Conservation (phyloP, 2,888 invertebrate genomes). For the Acanthosepion pharaonis region DNA sequence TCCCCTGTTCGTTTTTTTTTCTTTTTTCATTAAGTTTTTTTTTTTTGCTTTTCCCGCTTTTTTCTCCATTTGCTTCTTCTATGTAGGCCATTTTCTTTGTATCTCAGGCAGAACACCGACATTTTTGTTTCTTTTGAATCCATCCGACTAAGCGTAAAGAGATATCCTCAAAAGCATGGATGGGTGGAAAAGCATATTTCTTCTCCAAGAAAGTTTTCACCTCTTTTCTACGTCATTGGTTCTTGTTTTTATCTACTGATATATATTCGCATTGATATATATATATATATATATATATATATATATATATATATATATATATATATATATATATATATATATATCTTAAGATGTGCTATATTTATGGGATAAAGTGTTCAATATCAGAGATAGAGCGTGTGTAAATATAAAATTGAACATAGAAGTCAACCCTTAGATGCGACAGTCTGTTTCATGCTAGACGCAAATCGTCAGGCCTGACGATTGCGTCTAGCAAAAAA, state of each 20-base stretch:
- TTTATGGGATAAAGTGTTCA: not conserved
- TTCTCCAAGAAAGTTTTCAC: not conserved
- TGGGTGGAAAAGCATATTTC: not conserved
- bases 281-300: too few species aligned
- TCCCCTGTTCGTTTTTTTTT: not conserved
- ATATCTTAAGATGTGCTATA: too few species aligned
- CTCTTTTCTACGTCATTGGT: not conserved
- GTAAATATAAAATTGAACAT: too few species aligned
- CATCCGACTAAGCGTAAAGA: not conserved
- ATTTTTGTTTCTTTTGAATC: not conserved
- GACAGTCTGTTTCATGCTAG: too few species aligned
- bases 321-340: not conserved
- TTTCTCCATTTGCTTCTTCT: not conserved
- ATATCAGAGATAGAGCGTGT: too few species aligned
- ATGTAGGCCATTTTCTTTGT: not conserved
- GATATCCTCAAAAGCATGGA: not conserved
- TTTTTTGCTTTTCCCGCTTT: not conserved
- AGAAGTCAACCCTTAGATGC: too few species aligned
- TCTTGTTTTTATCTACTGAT: not conserved
- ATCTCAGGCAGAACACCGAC: not conserved
- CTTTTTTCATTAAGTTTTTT: not conserved
- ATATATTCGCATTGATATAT: not conserved
- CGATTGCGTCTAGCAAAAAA: too few species aligned
- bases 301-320: not conserved
- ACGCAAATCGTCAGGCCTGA: too few species aligned